Evolutionary conservation across 2,888 invertebrate species (phyloP).

Genomic region (Auanema freiburgensis): DNA sequence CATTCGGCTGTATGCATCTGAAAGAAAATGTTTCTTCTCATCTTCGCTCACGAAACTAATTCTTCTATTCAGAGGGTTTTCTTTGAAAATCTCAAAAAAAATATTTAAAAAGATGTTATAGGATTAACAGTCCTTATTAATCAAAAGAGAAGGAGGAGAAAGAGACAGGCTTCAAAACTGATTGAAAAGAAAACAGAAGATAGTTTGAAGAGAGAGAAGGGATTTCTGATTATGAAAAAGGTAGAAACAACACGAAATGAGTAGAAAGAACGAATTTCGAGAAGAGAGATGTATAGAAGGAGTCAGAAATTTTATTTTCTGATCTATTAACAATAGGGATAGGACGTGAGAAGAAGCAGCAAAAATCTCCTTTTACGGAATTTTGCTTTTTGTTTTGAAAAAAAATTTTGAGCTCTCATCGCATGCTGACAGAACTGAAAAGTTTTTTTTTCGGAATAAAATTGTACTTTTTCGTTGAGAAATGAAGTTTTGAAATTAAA

Average conservation of each 20-base stretch:
- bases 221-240: too few species aligned
- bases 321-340: too few species aligned
- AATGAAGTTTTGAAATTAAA: not conserved
- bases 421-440: too few species aligned
- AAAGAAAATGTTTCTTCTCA: slow-evolving; percentile 5
- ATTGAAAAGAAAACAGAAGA: not conserved
- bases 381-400: not conserved
- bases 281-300: too few species aligned
- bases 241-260: too few species aligned
- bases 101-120: not conserved
- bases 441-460: not conserved
- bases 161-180: too few species aligned
- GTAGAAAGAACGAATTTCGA: too few species aligned
- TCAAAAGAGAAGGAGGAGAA: too few species aligned
- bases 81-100: slow-evolving; percentile 3
- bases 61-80: not conserved
- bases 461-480: not conserved
- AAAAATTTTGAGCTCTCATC: not conserved
- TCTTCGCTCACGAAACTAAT: not conserved
- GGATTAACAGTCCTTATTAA: too few species aligned
- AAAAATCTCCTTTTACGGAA: too few species aligned
- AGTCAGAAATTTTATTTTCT: too few species aligned
- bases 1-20: slow-evolving; percentile 3
- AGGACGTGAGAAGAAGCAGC: too few species aligned
- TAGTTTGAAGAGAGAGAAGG: not conserved